Percentiles rank a stretch among this genome's conserved stretches.
phyloP scores from a whole-genome alignment of 2,113 vertebrate species.

The Rhineura floridana region DNA sequence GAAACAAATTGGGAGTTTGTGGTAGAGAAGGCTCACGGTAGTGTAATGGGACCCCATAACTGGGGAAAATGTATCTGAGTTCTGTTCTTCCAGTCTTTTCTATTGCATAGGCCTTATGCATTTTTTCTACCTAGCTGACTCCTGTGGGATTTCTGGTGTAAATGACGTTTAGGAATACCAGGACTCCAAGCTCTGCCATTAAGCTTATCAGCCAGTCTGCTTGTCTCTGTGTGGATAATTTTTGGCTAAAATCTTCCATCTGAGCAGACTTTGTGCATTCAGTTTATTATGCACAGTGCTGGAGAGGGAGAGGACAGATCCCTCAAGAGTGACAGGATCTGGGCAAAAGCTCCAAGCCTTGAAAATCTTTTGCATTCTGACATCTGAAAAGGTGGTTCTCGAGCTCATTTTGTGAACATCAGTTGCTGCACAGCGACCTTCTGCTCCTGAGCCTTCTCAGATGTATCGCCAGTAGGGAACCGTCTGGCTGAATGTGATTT shows the following conservation, averaged over 20 bases:
- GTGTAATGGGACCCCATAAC: not conserved
- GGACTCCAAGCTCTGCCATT: conserved; percentile 18
- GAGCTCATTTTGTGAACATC: conserved; percentile 54
- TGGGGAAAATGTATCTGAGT: not conserved
- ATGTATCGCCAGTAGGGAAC: conserved; percentile 59
- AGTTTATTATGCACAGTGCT: not conserved
- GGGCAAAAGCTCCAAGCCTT: conserved; percentile 52
- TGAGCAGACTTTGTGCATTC: conserved; percentile 19
- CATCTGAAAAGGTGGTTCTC: conserved; percentile 62
- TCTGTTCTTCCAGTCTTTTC: not conserved
- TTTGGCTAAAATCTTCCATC: conserved; percentile 18
- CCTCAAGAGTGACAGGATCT: conserved; percentile 33
- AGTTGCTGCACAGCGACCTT: conserved; percentile 49
- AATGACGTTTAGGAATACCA: conserved; percentile 27
- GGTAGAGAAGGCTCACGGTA: not conserved
- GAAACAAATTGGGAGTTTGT: not conserved
- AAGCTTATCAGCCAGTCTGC: conserved; percentile 26
- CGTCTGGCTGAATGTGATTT: conserved; percentile 55
- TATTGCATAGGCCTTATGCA: not conserved
- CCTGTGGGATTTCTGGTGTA: conserved; percentile 15
- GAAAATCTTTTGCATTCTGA: conserved; percentile 59
- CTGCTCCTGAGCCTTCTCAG: conserved; percentile 61
- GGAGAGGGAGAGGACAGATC: not conserved
- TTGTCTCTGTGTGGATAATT: conserved; percentile 5
- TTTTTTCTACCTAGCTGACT: not conserved